Conservation (phyloP, 2,797 vertebrate species). For the Salarias fasciatus region DNA sequence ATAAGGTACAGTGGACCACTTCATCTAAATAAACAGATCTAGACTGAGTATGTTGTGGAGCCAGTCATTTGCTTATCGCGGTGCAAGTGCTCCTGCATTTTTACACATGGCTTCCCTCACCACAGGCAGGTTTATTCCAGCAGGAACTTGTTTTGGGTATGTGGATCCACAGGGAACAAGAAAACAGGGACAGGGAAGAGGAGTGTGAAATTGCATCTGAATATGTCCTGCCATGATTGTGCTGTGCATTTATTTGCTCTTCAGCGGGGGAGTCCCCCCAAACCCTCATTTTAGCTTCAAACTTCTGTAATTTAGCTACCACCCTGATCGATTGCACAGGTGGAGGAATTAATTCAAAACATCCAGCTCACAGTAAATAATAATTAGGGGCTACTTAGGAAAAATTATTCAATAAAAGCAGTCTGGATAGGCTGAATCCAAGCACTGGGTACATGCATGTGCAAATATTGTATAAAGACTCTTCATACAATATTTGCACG, state of each 20-base stretch:
- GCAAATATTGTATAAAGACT: no score
- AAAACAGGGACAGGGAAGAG: constrained; percentile 50
- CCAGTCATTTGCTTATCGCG: constrained; percentile 46
- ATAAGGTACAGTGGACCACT: constrained; percentile 58
- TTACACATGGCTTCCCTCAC: constrained; percentile 54
- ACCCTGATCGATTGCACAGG: constrained; percentile 32
- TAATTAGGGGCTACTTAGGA: no score
- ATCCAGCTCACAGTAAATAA: constrained; percentile 14
- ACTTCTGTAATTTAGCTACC: constrained; percentile 19
- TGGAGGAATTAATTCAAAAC: constrained; percentile 24
- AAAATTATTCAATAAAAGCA: background rate
- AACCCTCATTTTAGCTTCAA: constrained; percentile 29
- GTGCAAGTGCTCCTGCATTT: constrained; percentile 40
- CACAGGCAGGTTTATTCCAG: constrained; percentile 40
- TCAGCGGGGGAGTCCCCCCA: no score
- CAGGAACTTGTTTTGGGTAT: constrained; percentile 43
- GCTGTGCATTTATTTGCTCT: constrained; percentile 6
- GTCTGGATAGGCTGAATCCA: constrained; percentile 3
- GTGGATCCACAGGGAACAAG: constrained; percentile 42
- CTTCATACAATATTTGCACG: background rate
- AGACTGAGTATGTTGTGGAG: constrained; percentile 33
- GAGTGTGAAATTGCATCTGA: constrained; percentile 70
- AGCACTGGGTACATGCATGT: constrained; percentile 10
- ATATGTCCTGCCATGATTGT: constrained; percentile 24
- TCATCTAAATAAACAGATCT: constrained; percentile 68